These are phyloP conservation scores for Pyrgus malvae DNA, from an alignment of 2,888 invertebrate species.

Conservation along the genomic window DNA sequence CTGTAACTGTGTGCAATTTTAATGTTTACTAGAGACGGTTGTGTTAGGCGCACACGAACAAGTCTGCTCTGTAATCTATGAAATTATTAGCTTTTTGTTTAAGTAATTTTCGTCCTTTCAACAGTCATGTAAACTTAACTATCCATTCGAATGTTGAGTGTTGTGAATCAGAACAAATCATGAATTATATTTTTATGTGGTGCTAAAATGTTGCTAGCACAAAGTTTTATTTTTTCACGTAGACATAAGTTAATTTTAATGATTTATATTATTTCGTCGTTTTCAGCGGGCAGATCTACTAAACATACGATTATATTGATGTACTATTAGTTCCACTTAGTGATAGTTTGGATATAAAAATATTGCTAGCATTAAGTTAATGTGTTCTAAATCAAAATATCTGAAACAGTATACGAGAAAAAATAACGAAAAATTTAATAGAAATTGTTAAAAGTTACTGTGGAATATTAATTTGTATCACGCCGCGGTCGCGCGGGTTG, in stretches of 20 bases:
- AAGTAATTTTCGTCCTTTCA: slow-evolving; percentile 26
- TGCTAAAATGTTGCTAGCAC: slow-evolving; percentile 68
- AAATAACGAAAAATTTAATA: slow-evolving; percentile 60
- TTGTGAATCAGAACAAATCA: slow-evolving; percentile 62
- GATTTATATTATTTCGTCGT: slow-evolving; percentile 45
- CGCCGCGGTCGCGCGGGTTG: slow-evolving; percentile 49
- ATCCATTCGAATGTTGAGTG: slow-evolving; percentile 43
- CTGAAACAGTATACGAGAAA: slow-evolving; percentile 79
- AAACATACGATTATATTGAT: slow-evolving; percentile 39
- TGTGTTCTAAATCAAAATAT: slow-evolving; percentile 79
- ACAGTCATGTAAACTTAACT: slow-evolving; percentile 33
- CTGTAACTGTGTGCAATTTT: slow-evolving; percentile 65
- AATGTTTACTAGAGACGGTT: slow-evolving; percentile 63
- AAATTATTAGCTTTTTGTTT: slow-evolving; percentile 28
- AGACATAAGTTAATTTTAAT: slow-evolving; percentile 43
- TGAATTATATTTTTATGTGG: slow-evolving; percentile 58
- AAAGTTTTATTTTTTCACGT: slow-evolving; percentile 56
- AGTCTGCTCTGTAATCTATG: slow-evolving; percentile 13
- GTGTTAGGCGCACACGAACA: slow-evolving; percentile 59
- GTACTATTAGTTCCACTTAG: slow-evolving; percentile 56
- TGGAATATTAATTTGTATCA: slow-evolving; percentile 47
- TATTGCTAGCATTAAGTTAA: slow-evolving; percentile 62
- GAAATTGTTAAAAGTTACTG: slow-evolving; percentile 56
- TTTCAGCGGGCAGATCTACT: slow-evolving; percentile 34
- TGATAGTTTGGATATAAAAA: slow-evolving; percentile 53